Base-by-base conservation (phyloP, 1,140 invertebrate species). In the Steinernema feltiae region DNA sequence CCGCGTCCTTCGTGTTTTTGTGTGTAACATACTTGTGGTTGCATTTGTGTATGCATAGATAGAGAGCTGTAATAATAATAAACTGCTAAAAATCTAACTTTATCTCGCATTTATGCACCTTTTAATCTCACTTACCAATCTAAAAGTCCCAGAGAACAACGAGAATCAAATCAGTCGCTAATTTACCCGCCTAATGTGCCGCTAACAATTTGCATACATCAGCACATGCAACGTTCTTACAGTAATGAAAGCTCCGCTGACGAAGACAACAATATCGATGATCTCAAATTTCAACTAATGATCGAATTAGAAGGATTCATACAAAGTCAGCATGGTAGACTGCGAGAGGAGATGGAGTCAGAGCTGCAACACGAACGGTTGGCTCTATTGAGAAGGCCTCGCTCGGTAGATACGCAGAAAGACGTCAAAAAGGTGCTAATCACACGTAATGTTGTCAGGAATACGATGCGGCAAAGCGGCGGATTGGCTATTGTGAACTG, bases 1-100 rank as follows among this genome's bases (percentile, higher is more conserved):
- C 24, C 53, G 24, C 24, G 53, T 63, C 53, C 24, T 27, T 63
- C 24, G 35, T 27, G 53, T 63, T 3, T 63, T 63, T 63, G 53
- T 63, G 53, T 63, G 53, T 63, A 63, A 63, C 53, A 63, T 27
- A 63, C 7, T 63, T 63, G 35, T 18, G 35, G n/a, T n/a, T n/a
- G n/a, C n/a, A n/a, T n/a, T n/a, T 41, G 35, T 41, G 35, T 41
- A 7, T 41, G 53, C 12, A 63, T 63, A 15, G 3, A 27, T 63
- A 17, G 15, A 63, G 2, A 63, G 53, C 53, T 17, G 53, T 27
- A 15, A 3, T 63, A 63, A 17, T 63, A 63, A 63, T 63, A 63
- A 63, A 63, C 53, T 63, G 53, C 53, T 21, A 3, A 63, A n/a
- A n/a, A n/a, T n/a, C n/a, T n/a, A n/a, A n/a, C n/a, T n/a, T n/a